Evolutionary conservation across 2,113 vertebrate species (phyloP), one percentile per base, ranked within the genome.

Genomic region (Ailurus styani): DNA sequence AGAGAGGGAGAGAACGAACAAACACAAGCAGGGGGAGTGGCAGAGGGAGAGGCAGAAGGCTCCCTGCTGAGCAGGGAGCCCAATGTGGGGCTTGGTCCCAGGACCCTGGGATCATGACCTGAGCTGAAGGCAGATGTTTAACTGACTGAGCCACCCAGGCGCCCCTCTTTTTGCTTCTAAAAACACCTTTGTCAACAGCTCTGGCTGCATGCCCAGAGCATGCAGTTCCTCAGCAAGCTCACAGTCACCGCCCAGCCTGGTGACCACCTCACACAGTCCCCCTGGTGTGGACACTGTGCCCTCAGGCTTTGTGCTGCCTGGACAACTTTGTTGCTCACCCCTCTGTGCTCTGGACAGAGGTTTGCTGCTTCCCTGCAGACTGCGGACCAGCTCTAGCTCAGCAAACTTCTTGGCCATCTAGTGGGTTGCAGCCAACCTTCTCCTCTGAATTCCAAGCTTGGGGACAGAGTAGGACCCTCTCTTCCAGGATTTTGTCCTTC

Each of bases 351-450:
- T 23, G 70, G n/a, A 42, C 54, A 23, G 7, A 15, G 31, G 13
- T 64, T 94, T 62, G 47, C 89, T 37, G 29, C 40, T 87, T 60
- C 23, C 40, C 42, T 11, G 14, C 2, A 60, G 40, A 27, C 6
- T 14, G 37, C 0, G 42, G 72, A 3, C 11, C 60, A 23, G 25
- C 17, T 12, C 7, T 68, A 13, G 50, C 31, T 27, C 18, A 20
- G 3, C 3, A 5, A 23, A 10, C 37, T 47, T 54, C 40, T 47
- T 6, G 25, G 60, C n/a, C n/a, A 3, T 10, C 23, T 10, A 3
- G n/a, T 2, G 1, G 11, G 31, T 6, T 15, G 23, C 37, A 25
- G 18, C 34, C 52, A 14, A 2, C 1, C 9, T 34, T n/a, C n/a
- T 45, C 27, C 50, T 12, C 45, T 17, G 66, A 72, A 40, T 68